Percentiles rank a stretch among this genome's conserved stretches.
phyloP scores from a whole-genome alignment of 1,140 invertebrate species.

The Pseudomyrmex sp. region DNA sequence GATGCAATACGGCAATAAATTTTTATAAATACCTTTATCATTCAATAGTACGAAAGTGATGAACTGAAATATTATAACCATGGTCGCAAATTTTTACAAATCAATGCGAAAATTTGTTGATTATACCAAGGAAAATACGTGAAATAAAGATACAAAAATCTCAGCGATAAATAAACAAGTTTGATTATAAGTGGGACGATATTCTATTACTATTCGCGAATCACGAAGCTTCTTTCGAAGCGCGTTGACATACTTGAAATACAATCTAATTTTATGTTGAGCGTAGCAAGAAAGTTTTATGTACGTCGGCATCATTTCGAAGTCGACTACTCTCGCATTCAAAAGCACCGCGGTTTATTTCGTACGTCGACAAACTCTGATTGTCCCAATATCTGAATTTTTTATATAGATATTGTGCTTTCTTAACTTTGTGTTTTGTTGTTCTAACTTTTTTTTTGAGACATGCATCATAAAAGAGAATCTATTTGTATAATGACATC shows the following conservation, averaged over 20 bases:
- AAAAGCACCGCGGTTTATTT: conserved; percentile 27
- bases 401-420: not conserved
- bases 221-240: conserved; percentile 72
- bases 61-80: not conserved
- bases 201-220: conserved; percentile 70
- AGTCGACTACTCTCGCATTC: conserved; percentile 59
- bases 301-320: conserved; percentile 23
- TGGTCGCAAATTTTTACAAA: not conserved
- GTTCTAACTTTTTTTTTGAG: not conserved
- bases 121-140: not conserved
- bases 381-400: conserved; percentile 32
- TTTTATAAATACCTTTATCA: too few relatives aligned
- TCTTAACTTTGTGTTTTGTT: conserved; percentile 16
- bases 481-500: not conserved
- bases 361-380: conserved; percentile 38
- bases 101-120: not conserved
- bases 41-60: not conserved
- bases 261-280: conserved; percentile 79
- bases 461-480: not conserved
- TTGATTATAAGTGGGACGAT: conserved; percentile 64
- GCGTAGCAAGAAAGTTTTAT: conserved; percentile 46
- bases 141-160: conserved; percentile 65
- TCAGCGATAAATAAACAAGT: conserved; percentile 40
- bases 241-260: conserved; percentile 77
- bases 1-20: too few relatives aligned